Percentiles rank a stretch among this genome's conserved stretches.
phyloP scores from a whole-genome alignment of 2,113 vertebrate species.

The Gallinago paraguaiae region DNA sequence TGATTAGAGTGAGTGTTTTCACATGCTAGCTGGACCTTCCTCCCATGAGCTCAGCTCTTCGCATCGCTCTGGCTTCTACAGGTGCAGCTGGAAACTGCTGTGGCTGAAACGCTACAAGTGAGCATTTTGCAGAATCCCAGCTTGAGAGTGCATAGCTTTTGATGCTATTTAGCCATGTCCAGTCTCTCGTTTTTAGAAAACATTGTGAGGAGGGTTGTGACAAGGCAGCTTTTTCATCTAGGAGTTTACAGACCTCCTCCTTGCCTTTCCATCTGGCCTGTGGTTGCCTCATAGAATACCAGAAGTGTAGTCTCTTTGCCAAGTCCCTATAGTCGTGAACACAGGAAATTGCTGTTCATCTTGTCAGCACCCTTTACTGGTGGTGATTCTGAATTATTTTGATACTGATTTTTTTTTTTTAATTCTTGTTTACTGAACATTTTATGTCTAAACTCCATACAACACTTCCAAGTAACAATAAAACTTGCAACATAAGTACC shows the following conservation, averaged over 20 bases:
- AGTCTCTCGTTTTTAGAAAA: neutral
- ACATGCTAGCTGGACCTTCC: neutral
- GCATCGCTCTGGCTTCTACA: neutral
- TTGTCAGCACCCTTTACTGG: neutral
- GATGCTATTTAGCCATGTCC: neutral
- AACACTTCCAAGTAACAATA: neutral
- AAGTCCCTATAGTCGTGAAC: neutral
- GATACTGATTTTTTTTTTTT: neutral
- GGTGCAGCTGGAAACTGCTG: neutral
- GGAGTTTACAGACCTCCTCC: slow-evolving; percentile 13
- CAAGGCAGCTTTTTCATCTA: neutral
- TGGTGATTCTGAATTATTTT: neutral
- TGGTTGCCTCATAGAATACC: neutral
- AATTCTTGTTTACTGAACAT: neutral
- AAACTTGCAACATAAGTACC: neutral
- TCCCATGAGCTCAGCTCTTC: neutral
- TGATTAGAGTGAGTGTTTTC: neutral
- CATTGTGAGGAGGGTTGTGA: neutral
- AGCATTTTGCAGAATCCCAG: neutral
- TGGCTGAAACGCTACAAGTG: neutral
- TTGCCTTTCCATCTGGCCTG: slow-evolving; percentile 29
- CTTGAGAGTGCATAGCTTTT: neutral
- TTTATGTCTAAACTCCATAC: neutral
- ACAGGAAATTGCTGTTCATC: neutral
- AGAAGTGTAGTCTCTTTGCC: neutral